Percentiles rank a stretch among this genome's conserved stretches.
Evolutionary conservation across 2,888 invertebrate species (phyloP).

Genomic region (Sphaerophoria rueppellii): DNA sequence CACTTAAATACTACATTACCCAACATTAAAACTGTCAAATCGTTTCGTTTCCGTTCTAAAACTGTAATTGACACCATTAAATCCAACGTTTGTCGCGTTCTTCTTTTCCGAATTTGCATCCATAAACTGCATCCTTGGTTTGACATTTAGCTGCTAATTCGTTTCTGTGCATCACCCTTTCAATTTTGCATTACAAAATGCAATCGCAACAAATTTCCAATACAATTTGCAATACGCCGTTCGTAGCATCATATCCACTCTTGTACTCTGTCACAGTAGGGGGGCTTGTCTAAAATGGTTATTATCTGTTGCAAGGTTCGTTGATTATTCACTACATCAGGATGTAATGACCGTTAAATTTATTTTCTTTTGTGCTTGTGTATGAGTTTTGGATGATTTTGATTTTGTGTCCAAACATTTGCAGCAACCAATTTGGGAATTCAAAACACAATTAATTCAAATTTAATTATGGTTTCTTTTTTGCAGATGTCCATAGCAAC

Average conservation of each 20-base stretch:
- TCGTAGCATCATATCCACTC: constrained; percentile 13
- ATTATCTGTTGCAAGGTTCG: constrained; percentile 71
- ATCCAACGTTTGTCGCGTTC: constrained; percentile 23
- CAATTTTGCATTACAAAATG: constrained; percentile 29
- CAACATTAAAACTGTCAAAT: constrained; percentile 23
- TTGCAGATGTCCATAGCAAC: constrained; percentile 70
- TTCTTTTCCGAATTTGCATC: constrained; percentile 47
- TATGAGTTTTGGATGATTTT: constrained; percentile 7
- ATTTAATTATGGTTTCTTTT: constrained; percentile 54
- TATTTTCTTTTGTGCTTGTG: constrained; percentile 37
- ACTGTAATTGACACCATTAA: constrained; percentile 70
- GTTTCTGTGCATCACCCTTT: constrained; percentile 28
- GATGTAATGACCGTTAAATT: constrained; percentile 71
- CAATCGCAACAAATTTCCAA: constrained; percentile 57
- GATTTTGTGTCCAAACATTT: background rate
- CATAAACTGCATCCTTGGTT: constrained; percentile 71
- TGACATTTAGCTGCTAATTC: constrained; percentile 53
- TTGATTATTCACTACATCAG: constrained; percentile 67
- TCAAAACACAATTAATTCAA: constrained; percentile 61
- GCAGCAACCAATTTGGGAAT: constrained; percentile 18
- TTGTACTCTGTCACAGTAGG: background rate
- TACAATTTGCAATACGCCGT: constrained; percentile 60
- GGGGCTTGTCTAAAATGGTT: constrained; percentile 56
- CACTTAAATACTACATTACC: background rate
- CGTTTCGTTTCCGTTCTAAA: constrained; percentile 47